Percentiles rank a stretch among this genome's conserved stretches.
phyloP scores from a whole-genome alignment of 1,140 invertebrate species.

The Lysiphlebus fabarum region DNA sequence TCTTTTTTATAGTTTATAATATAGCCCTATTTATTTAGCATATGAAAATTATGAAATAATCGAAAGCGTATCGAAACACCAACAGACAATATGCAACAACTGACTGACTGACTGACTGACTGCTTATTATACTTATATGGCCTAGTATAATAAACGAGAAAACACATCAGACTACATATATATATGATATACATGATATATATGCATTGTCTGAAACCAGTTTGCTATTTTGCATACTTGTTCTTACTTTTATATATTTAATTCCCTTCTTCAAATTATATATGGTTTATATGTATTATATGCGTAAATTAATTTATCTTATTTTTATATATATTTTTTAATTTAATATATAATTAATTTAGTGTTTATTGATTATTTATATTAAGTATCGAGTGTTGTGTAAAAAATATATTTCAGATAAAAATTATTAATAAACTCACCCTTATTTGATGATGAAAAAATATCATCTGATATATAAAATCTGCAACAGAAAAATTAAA shows the following conservation, averaged over 20 bases:
- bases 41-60: constrained; percentile 50
- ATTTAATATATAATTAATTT: constrained; percentile 47
- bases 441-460: no score
- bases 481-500: no score
- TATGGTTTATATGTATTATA: neutral
- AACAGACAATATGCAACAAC: constrained; percentile 9
- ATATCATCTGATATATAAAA: no score
- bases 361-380: constrained; percentile 52
- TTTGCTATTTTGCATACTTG: constrained; percentile 50
- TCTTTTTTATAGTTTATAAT: no score
- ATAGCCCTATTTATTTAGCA: constrained; percentile 19
- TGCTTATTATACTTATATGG: no score
- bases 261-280: neutral
- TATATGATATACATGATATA: no score
- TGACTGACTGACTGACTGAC: neutral
- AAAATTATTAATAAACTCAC: no score
- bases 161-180: constrained; percentile 21
- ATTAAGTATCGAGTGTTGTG: no score
- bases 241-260: constrained; percentile 33
- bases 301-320: no score
- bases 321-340: neutral
- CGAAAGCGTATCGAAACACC: constrained; percentile 45
- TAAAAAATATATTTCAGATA: no score
- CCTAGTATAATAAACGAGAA: constrained; percentile 1
- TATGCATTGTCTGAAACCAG: constrained; percentile 55